Evolutionary conservation across 1,140 invertebrate species (phyloP), one percentile per base, ranked within the genome.

Genomic region (Telenomus remus): DNA sequence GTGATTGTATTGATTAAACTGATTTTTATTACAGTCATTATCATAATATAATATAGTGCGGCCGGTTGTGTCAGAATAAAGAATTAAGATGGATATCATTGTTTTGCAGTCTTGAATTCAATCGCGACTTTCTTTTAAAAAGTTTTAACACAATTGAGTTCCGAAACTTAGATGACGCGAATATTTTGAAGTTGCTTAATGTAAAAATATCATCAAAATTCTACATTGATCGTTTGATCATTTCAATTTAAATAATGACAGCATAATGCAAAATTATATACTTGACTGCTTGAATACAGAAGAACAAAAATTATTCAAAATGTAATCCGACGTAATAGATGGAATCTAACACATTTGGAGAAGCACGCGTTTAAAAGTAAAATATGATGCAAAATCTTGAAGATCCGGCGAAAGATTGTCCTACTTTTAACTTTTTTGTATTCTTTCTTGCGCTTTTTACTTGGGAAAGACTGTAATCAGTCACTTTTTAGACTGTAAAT

Each of bases 401-500:
- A 72, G 60, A 72, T 65, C 69, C 51, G 42, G 15, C 59, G 50
- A 50, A 56, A 65, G 69, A 72, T 65, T 72, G 69, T 65, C 37
- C 69, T 13, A 19, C 56, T 61, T 69, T 60, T 43, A 27, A 19
- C 56, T 47, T 69, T 68, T 54, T 54, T 11, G 19, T 13, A 13
- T 50, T 16, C 16, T 33, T 46, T 43, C n/a, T 65, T 44, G 19
- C 37, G 9, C 37, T 42, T 43, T 56, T 59, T 43, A 43, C 57
- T 43, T 49, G 48, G 59, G 54, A 59, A 72, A 64, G 54, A 64
- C 54, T 43, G 50, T 73, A 73, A 65, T 65, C 70, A 65, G 54
- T 73, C 70, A 73, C 61, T 51, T 65, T 61, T 60, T 61, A 44
- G 61, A 66, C 37, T 16, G 63, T 64, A 65, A 73, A 74, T 66